A percentile compares a stretch with the other conserved stretches of the same genome.
phyloP scores from a whole-genome alignment of 2,113 vertebrate genomes.

The Prietella phreatophila region DNA sequence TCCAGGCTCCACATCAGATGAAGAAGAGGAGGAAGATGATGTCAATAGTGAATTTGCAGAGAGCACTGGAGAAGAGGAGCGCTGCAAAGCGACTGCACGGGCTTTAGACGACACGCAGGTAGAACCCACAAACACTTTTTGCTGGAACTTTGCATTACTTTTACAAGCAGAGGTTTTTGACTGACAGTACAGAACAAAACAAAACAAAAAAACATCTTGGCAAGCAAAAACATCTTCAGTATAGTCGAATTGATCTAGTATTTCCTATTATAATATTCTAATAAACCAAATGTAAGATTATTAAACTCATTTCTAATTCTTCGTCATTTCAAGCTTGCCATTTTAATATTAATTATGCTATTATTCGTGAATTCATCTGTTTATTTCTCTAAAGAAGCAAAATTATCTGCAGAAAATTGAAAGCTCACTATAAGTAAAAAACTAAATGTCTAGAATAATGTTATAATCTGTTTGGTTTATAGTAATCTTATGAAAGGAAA shows the following conservation, averaged over 20 bases:
- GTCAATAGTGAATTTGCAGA: constrained; percentile 67
- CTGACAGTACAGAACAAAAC: neutral
- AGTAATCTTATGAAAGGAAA: no score
- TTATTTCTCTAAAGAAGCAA: neutral
- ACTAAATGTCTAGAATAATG: no score
- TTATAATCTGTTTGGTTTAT: no score
- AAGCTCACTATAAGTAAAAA: neutral
- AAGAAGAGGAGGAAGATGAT: constrained; percentile 64
- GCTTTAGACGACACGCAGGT: constrained; percentile 64
- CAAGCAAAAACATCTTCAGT: neutral
- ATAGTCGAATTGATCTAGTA: no score
- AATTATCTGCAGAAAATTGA: neutral
- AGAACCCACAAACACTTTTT: neutral
- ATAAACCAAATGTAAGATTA: no score
- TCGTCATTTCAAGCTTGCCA: no score
- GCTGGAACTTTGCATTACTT: neutral
- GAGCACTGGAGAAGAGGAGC: constrained; percentile 74
- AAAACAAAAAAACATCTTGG: neutral
- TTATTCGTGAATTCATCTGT: no score
- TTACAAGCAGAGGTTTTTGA: neutral
- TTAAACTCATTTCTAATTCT: no score
- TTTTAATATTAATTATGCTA: no score
- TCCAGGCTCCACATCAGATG: constrained; percentile 69
- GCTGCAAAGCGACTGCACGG: constrained; percentile 50
- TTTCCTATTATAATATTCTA: neutral